phyloP scores from a whole-genome alignment of 2,888 invertebrate genomes.

The Amblyjoppa fuscipennis region DNA sequence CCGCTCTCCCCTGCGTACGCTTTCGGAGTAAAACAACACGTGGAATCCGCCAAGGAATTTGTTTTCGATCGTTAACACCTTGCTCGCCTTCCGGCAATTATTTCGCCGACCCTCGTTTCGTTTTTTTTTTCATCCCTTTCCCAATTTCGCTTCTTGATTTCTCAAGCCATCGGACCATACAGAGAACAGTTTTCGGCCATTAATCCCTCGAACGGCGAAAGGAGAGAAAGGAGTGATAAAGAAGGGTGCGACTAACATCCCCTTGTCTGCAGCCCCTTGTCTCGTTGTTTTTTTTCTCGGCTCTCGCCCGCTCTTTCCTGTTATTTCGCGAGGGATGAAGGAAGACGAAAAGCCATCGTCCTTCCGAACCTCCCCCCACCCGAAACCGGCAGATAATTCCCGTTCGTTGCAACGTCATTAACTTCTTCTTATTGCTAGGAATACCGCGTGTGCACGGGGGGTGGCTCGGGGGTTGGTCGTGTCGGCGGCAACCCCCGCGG shows the following conservation, averaged over 20 bases:
- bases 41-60: slow-evolving; percentile 36
- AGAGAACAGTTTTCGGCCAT: slow-evolving; percentile 42
- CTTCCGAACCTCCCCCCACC: slow-evolving; percentile 6
- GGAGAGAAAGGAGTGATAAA: slow-evolving; percentile 58
- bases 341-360: slow-evolving; percentile 19
- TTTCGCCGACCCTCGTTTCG: slow-evolving; percentile 7
- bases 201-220: slow-evolving; percentile 39
- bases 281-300: slow-evolving; percentile 8
- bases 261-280: slow-evolving; percentile 53
- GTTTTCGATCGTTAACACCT: slow-evolving; percentile 46
- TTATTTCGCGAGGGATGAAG: slow-evolving; percentile 44
- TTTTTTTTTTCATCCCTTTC: slow-evolving; percentile 6
- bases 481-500: slow-evolving; percentile 70
- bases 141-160: slow-evolving; percentile 38
- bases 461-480: slow-evolving; percentile 38
- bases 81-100: slow-evolving; percentile 13
- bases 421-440: slow-evolving; percentile 79
- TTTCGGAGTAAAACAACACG: slow-evolving; percentile 36
- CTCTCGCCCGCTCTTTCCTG: slow-evolving; percentile 29
- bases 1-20: not conserved
- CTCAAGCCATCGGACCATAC: slow-evolving; percentile 17
- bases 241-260: slow-evolving; percentile 51
- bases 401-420: slow-evolving; percentile 81
- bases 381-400: slow-evolving; percentile 77
- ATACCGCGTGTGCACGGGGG: slow-evolving; percentile 68